phyloP scores from a whole-genome alignment of 37 sponge, comb jelly and placozoan species.

The Cladorhizidae sp. region DNA sequence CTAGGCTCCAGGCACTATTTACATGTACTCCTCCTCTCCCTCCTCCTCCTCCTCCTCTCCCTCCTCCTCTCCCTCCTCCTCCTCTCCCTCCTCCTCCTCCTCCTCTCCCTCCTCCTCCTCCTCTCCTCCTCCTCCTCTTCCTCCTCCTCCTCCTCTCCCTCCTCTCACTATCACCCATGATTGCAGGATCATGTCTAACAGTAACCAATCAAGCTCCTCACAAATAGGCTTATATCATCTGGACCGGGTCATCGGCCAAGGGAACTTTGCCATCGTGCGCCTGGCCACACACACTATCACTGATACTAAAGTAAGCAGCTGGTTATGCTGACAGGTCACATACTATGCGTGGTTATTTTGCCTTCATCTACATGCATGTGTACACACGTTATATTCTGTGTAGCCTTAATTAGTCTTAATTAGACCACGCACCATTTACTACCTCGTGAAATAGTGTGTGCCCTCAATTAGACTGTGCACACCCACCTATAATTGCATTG shows the following conservation, averaged over 20 bases:
- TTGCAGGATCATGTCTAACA: slow-evolving; percentile 5
- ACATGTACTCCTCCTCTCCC: neutral
- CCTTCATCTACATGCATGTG: too few relatives aligned
- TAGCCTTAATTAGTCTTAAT: too few relatives aligned
- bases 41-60: neutral
- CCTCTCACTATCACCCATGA: neutral
- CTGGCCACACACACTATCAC: slow-evolving; percentile 88
- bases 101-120: neutral
- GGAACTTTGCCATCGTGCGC: slow-evolving; percentile 95
- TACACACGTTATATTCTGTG: too few relatives aligned
- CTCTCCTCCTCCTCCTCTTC: neutral
- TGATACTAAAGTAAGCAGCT: slow-evolving; percentile 72
- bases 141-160: neutral
- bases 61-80: neutral
- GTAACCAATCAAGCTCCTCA: neutral
- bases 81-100: neutral
- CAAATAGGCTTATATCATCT: slow-evolving; percentile 81
- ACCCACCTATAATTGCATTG: too few relatives aligned
- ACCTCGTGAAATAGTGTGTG: too few relatives aligned
- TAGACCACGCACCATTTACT: too few relatives aligned
- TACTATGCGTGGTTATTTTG: too few relatives aligned
- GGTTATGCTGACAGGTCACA: too few relatives aligned
- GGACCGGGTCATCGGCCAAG: slow-evolving; percentile 87
- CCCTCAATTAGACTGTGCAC: too few relatives aligned
- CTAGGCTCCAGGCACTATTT: too few relatives aligned